Conservation (phyloP, 2,888 invertebrate genomes). For the Chrysolina oricalcia region DNA sequence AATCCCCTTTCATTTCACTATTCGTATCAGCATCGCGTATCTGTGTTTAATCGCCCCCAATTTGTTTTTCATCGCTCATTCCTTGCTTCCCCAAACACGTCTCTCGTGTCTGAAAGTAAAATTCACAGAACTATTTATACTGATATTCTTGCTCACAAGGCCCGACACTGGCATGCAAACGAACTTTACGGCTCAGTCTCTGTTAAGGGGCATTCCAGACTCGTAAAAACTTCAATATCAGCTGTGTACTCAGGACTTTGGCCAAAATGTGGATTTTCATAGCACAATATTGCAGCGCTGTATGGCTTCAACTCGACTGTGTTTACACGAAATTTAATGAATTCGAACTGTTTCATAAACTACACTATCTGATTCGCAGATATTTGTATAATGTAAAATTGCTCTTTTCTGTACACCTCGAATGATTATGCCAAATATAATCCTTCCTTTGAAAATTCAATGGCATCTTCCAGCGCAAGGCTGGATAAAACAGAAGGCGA, state of each 20-base stretch:
- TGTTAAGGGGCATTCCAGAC: not conserved
- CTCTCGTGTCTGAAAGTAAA: not conserved
- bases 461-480: no score
- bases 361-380: not conserved
- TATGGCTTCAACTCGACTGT: slow-evolving; percentile 2
- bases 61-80: not conserved
- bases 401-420: not conserved
- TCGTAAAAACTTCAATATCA: slow-evolving; percentile 15
- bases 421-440: not conserved
- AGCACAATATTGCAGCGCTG: not conserved
- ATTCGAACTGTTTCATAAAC: not conserved
- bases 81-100: not conserved
- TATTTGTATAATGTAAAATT: not conserved
- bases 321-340: not conserved
- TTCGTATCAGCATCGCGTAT: not conserved
- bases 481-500: no score
- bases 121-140: not conserved
- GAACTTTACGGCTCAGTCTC: not conserved
- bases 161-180: not conserved
- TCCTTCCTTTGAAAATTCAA: no score
- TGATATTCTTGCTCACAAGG: not conserved
- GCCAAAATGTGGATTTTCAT: not conserved
- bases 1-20: not conserved
- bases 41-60: not conserved
- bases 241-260: not conserved